Evolutionary conservation across 2,888 invertebrate genomes (phyloP), one percentile per base, ranked within the genome.

Genomic region (Acronicta alni): DNA sequence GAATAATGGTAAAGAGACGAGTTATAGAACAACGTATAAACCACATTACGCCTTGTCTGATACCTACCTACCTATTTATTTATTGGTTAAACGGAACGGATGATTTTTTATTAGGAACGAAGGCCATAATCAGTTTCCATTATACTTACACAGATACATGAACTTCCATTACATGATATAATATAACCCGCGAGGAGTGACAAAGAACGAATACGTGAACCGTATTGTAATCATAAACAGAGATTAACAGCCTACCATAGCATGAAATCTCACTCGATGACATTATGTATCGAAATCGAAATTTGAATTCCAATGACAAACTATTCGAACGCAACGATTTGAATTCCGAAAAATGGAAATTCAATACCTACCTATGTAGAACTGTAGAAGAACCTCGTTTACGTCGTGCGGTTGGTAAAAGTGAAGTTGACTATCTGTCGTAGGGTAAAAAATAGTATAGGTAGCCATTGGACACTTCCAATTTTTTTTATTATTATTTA

Each of bases 201-300:
- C 79, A 80, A 79, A 80, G 72, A 73, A 56, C 68, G 72, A 78
- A 72, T 77, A 74, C 80, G 79, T 80, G 81, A 64, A 48, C 49
- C 68, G 84, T 84, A 84, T 86, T 77, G 75, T 82, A 84, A 85
- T 85, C 80, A 77, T 77, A 77, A 79, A 77, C 62, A 48, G 70
- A 81, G 80, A 83, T 83, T 81, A 81, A 75, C 70, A 62, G 58
- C 61, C 63, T 80, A 85, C 83, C 72, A 83, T 73, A 85, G 83
- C 72, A 83, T 73, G 77, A 78, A 78, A 86, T 81, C 83, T 85
- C 81, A 72, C 73, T 68, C 77, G 76, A 81, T 80, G 80, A 81
- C 79, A 79, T n/a, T 35, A 35, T 35, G 35, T 75, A 66, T 81
- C 79, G 75, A 79, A 79, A 75, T 76, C 81, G n/a, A n/a, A 77